A percentile compares a stretch with the other conserved stretches of the same genome.
Evolutionary conservation across 1,140 invertebrate species (phyloP).

Genomic region (Myzus persicae): DNA sequence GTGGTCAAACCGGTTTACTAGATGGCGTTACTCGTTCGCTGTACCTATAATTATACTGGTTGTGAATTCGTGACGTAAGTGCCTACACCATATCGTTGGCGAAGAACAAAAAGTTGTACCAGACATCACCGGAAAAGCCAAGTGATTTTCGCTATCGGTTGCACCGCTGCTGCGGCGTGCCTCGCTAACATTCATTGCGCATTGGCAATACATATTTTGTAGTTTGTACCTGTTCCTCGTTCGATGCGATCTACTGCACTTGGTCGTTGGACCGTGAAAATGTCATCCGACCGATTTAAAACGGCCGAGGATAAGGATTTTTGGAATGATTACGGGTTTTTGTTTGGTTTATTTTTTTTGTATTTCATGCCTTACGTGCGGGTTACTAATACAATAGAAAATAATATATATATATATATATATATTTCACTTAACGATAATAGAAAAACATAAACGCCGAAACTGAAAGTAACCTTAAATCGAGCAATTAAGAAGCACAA

Average conservation of each 20-base stretch:
- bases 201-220: neutral
- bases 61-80: neutral
- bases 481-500: neutral
- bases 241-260: neutral
- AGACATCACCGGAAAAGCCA: neutral
- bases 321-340: neutral
- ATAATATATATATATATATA: too few species aligned
- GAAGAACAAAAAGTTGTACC: neutral
- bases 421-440: neutral
- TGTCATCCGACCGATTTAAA: neutral
- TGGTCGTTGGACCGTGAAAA: neutral
- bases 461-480: neutral
- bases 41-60: neutral
- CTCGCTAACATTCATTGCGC: neutral
- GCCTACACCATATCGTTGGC: neutral
- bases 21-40: neutral
- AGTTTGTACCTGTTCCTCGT: neutral
- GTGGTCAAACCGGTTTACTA: constrained; percentile 8
- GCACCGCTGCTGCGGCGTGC: neutral
- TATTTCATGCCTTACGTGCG: neutral
- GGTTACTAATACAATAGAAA: neutral
- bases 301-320: neutral
- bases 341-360: neutral
- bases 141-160: neutral
- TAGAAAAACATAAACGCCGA: neutral